Conservation (phyloP, 92 coral and sea anemone species). For the Virgularia gustaviana region DNA sequence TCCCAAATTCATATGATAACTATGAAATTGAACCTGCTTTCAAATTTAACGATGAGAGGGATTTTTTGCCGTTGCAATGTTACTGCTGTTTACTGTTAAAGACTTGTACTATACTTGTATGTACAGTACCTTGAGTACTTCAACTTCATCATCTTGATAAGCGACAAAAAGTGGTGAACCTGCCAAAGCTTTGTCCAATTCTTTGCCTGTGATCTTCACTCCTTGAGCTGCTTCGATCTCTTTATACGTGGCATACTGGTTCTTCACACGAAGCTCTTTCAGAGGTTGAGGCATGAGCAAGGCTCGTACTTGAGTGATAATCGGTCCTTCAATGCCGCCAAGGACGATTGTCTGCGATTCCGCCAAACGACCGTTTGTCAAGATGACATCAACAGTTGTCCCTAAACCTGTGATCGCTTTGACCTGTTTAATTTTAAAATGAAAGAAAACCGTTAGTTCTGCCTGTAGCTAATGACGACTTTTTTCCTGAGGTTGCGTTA, state of each 20-base stretch:
- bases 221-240: slow-evolving; percentile 89
- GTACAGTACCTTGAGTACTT: slow-evolving; percentile 70
- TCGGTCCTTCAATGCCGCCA: slow-evolving; percentile 95
- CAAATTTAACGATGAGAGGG: not conserved
- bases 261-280: slow-evolving; percentile 89
- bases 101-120: not conserved
- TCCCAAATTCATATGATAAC: no score
- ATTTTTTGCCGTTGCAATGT: not conserved
- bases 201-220: slow-evolving; percentile 90
- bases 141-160: slow-evolving; percentile 80
- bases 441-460: no score
- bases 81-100: not conserved
- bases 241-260: slow-evolving; percentile 84
- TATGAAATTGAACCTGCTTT: no score
- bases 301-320: slow-evolving; percentile 92
- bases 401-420: slow-evolving; percentile 97
- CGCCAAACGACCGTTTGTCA: slow-evolving; percentile 81
- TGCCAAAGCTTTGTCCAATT: slow-evolving; percentile 91
- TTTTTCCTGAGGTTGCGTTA: no score
- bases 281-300: slow-evolving; percentile 96
- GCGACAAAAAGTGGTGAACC: slow-evolving; percentile 93
- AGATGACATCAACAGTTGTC: slow-evolving; percentile 92
- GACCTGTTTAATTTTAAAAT: no score
- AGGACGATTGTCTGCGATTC: slow-evolving; percentile 88
- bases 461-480: no score